Base-by-base conservation (phyloP, 2,797 vertebrate species). In the Amazona finschi region DNA sequence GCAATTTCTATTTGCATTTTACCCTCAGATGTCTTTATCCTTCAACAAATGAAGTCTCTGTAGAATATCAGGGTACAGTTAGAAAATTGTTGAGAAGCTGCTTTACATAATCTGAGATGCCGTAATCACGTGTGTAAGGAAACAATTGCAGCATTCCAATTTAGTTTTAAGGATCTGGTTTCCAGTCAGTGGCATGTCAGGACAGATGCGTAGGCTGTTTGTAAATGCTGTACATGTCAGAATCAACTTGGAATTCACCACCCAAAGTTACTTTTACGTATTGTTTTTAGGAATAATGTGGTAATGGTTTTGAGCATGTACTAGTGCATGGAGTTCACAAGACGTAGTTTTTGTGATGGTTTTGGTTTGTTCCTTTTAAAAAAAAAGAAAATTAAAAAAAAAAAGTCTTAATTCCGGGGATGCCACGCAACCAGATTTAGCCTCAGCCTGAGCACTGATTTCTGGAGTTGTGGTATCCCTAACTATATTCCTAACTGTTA, bases 101-200 rank as follows among this genome's bases (percentile, higher is more conserved):
- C 53, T 92, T 83, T 89, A 78, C 73, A 86, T 87, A 84, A 91
- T 69, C 72, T 92, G 50, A 46, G 46, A 69, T 78, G 53, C 66
- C 2, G 0, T 83, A 53, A 60, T 89, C 87, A 77, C 53, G n/a
- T 41, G 30, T 39, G 4, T 61, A 85, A 87, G 76, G 93, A 92
- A 94, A 80, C 79, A 91, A 94, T 95, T 83, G 87, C 85, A 87
- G 86, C 91, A 88, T 95, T 92, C 71, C 85, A 87, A 3, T 75
- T 81, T 39, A 69, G 82, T 74, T 73, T 78, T 41, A 31, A 91
- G 73, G 76, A 80, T 93, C 81, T 80, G 15, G 65, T 83, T 96
- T 92, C 72, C 79, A 85, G 46, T 72, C 66, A 95, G 82, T 41
- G 85, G 87, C 79, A 24, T 77, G 91, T 88, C 80, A 64, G 76